Evolutionary conservation across 2,797 vertebrate genomes (phyloP), one percentile per base, ranked within the genome.

Genomic region (Helarctos malayanus): DNA sequence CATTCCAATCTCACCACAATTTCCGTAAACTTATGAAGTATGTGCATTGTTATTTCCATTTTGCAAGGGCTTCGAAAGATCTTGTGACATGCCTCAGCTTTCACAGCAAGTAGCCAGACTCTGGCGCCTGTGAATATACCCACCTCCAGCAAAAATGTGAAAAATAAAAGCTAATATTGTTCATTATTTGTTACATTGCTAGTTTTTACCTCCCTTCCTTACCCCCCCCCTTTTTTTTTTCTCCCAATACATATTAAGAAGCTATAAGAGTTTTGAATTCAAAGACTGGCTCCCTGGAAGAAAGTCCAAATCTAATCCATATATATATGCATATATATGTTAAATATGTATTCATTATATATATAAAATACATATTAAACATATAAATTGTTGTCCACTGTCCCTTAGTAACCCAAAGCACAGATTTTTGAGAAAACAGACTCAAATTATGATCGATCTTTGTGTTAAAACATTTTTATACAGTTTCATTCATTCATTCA

Each of bases 191-290:
- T 45, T 93, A 56, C 25, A 69, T 14, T 52, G 1, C 13, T 83
- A 71, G 13, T 61, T 54, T 91, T 69, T 80, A 2, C 73, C 52
- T 95, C 23, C 12, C 69, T 71, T 71, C 21, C 54, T 86, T 56
- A 54, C 2, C 8, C 5, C 27, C 27, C 59, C 27, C 27, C 0
- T 13, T 7, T 16, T 54, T 61, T 95, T 84, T 61, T 88, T 38
- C 38, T 38, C 38, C 5, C 86, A 76, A 79, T 82, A n/a, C 8
- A 93, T 83, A 91, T 96, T 87, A 82, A 59, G 59, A 97, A 91
- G 52, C 57, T 94, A 71, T 80, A 73, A 91, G 7, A 32, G 1
- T 57, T n/a, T n/a, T 89, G 11, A 83, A 76, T 84, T 97, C 49
- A 87, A 73, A 45, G 65, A 89, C 38, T 54, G 23, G 5, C 15